Evolutionary conservation across 2,113 vertebrate genomes (phyloP).

Genomic region (Bubalus kerabau): DNA sequence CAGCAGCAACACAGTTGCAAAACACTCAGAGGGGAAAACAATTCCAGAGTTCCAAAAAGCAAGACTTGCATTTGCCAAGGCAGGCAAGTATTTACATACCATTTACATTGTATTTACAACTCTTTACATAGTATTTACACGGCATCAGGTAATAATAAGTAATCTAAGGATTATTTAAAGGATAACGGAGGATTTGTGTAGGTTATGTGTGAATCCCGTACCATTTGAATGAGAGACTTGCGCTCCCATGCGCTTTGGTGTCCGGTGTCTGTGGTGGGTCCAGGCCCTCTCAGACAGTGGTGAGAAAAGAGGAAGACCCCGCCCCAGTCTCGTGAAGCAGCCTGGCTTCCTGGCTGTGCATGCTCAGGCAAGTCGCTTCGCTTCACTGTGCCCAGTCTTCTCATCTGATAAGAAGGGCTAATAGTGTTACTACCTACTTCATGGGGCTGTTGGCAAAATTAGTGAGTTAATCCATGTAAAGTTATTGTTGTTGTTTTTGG

Average conservation of each 20-base stretch:
- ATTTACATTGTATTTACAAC: not conserved
- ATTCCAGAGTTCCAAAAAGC: not conserved
- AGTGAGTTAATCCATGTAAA: not conserved
- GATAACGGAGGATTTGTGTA: too few relatives aligned
- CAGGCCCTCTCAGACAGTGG: not conserved
- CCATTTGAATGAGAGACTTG: not conserved
- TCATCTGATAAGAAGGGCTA: not conserved
- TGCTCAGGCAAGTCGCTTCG: not conserved
- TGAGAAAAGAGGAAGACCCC: not conserved
- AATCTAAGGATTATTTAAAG: not conserved
- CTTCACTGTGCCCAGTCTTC: not conserved
- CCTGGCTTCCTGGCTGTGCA: not conserved
- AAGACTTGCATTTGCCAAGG: not conserved
- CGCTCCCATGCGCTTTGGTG: rapidly evolving
- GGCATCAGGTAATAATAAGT: not conserved
- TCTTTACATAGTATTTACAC: not conserved
- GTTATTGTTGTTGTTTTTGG: not conserved
- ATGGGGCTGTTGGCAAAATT: not conserved
- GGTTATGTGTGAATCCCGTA: not conserved
- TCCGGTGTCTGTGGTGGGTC: not conserved
- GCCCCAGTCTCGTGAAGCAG: rapidly evolving
- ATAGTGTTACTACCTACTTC: not conserved
- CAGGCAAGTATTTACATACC: not conserved
- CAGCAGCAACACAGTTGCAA: not conserved
- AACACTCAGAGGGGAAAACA: not conserved